Conservation (phyloP, 1,140 invertebrate species). For the Diorhabda sublineata region DNA sequence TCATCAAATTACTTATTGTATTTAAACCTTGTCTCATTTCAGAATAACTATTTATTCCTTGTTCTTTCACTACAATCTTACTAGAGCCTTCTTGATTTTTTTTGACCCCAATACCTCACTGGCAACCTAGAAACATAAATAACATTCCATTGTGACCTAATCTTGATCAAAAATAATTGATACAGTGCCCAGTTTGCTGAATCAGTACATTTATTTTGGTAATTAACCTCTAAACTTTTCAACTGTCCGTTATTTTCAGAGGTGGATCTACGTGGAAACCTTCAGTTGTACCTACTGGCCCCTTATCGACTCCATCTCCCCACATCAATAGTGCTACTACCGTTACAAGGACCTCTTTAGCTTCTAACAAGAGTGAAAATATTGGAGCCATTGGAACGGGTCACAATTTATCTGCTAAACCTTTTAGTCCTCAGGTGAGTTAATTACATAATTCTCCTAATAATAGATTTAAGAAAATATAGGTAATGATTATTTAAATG, state of each 20-base stretch:
- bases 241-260: slow-evolving; percentile 49
- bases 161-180: slow-evolving; percentile 26
- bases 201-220: slow-evolving; percentile 23
- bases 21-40: too few relatives aligned
- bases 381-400: slow-evolving; percentile 72
- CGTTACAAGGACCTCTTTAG: slow-evolving; percentile 85
- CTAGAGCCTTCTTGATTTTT: background rate
- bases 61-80: too few relatives aligned
- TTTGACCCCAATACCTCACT: slow-evolving; percentile 2
- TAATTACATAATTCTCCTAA: background rate
- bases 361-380: slow-evolving; percentile 64
- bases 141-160: background rate
- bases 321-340: slow-evolving; percentile 57
- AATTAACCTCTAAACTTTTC: slow-evolving; percentile 3
- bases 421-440: slow-evolving; percentile 54
- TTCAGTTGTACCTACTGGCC: slow-evolving; percentile 64
- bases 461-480: too few relatives aligned
- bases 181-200: slow-evolving; percentile 30
- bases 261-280: slow-evolving; percentile 79
- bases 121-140: background rate
- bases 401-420: slow-evolving; percentile 83
- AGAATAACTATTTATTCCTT: too few relatives aligned
- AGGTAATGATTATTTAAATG: too few relatives aligned
- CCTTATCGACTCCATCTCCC: slow-evolving; percentile 57
- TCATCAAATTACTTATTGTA: too few relatives aligned